Conservation (phyloP, 92 coral and sea anemone genomes). For the Montipora capitata region DNA sequence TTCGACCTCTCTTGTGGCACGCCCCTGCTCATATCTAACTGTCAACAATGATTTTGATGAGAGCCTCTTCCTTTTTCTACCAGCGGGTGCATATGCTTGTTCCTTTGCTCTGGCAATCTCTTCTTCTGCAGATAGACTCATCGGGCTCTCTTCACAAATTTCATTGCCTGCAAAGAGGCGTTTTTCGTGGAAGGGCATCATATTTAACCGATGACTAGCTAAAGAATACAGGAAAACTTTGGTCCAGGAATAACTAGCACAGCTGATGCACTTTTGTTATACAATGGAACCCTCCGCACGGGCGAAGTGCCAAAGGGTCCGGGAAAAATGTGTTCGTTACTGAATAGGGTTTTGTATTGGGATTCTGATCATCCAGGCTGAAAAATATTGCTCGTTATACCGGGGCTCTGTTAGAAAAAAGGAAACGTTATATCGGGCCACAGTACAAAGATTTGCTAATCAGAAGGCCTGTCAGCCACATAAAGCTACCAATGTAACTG, state of each 20-base stretch:
- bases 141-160: background rate
- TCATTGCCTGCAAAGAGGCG: conserved; percentile 17
- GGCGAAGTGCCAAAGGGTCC: no score
- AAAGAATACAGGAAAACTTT: no score
- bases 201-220: no score
- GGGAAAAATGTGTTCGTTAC: no score
- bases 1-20: conserved; percentile 42
- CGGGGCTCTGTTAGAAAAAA: no score
- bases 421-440: no score
- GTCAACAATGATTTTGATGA: conserved; percentile 31
- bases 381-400: no score
- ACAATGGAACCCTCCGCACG: no score
- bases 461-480: background rate
- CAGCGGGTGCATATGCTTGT: conserved; percentile 1
- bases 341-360: no score
- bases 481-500: background rate
- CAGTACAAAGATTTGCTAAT: background rate
- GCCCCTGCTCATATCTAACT: conserved; percentile 35
- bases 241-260: no score
- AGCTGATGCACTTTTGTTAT: no score
- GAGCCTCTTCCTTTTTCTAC: conserved; percentile 7
- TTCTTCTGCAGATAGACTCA: conserved; percentile 22
- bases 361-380: no score
- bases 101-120: conserved; percentile 28
- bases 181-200: conserved; percentile 4